Evolutionary conservation across 2,113 vertebrate species (phyloP).

Genomic region (Corvus moneduloides): DNA sequence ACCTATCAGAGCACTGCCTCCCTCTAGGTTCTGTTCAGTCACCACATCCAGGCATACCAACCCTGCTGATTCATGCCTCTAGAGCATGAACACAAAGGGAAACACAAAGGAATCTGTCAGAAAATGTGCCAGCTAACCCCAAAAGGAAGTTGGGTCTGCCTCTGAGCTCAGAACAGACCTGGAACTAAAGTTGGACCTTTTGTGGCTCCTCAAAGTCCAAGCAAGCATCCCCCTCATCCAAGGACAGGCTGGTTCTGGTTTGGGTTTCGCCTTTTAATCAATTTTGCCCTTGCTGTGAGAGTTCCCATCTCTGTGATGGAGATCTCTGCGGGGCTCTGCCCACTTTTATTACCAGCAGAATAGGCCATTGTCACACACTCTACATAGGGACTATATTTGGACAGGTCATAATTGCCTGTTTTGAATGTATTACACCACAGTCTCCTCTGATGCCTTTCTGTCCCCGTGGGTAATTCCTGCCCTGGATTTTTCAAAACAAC

Average conservation of each 20-base stretch:
- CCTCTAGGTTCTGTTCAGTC: neutral
- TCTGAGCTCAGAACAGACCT: neutral
- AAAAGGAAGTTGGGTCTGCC: neutral
- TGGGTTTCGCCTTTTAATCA: conserved; percentile 23
- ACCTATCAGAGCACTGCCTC: neutral
- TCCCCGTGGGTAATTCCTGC: neutral
- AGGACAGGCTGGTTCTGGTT: neutral
- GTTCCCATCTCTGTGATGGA: neutral
- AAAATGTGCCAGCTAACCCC: neutral
- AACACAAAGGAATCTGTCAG: neutral
- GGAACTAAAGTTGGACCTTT: neutral
- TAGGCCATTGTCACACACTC: neutral
- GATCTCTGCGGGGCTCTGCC: neutral
- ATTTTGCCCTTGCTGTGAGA: neutral
- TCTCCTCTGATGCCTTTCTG: neutral
- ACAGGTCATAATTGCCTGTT: neutral
- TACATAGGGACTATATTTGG: neutral
- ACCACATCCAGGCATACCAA: neutral
- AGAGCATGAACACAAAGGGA: neutral
- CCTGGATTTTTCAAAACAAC: neutral
- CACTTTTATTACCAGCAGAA: neutral
- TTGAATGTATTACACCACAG: neutral
- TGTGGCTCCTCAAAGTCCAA: neutral
- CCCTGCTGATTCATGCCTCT: neutral
- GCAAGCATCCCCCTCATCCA: neutral